These are phyloP conservation scores for Drosophila leonis DNA, from an alignment of 2,888 invertebrate genomes.

Conservation along the genomic window DNA sequence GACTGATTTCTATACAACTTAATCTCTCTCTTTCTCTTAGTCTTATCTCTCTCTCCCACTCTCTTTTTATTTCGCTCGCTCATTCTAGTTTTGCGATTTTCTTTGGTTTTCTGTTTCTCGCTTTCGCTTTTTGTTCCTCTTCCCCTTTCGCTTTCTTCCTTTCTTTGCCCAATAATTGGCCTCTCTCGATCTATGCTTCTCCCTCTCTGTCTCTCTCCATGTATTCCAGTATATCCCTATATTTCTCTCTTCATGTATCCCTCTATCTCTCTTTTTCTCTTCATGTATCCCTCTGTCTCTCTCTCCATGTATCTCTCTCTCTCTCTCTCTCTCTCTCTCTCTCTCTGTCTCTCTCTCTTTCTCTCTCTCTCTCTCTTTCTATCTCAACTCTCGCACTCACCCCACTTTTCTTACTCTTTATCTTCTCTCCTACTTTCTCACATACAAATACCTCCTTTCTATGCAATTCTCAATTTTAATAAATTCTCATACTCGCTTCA, in stretches of 20 bases:
- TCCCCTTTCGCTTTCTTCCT: no score
- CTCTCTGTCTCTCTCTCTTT: background rate
- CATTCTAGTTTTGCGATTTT: no score
- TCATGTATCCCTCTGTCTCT: no score
- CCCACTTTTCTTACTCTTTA: background rate
- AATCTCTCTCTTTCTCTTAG: background rate
- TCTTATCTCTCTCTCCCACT: background rate
- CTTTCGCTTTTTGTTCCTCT: no score
- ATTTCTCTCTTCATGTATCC: no score
- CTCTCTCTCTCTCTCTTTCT: background rate
- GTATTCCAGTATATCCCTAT: no score
- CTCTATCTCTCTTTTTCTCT: background rate
- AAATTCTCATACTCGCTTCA: background rate
- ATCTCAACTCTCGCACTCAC: background rate
- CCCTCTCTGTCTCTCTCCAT: background rate
- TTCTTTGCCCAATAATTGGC: no score
- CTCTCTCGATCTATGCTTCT: background rate
- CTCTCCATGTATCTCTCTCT: background rate
- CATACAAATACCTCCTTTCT: background rate
- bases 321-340: background rate
- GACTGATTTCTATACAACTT: background rate
- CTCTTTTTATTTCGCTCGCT: background rate
- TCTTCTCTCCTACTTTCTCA: background rate
- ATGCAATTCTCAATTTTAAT: conserved; percentile 8
- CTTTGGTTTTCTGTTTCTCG: no score